phyloP scores from a whole-genome alignment of 2,113 vertebrate genomes.

The Menidia beryllina region DNA sequence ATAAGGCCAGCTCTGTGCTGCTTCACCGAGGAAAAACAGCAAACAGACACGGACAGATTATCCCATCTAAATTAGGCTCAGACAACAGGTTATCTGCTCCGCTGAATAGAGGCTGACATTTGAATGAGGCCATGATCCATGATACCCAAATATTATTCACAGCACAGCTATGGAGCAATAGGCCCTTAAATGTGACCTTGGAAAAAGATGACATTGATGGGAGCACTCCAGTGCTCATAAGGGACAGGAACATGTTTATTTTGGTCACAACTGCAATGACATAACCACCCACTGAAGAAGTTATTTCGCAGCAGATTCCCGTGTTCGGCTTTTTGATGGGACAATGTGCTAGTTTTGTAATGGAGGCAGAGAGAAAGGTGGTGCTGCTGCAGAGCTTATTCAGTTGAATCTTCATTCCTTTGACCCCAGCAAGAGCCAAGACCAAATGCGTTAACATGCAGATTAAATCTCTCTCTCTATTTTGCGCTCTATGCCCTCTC shows the following conservation, averaged over 20 bases:
- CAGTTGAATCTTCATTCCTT: conserved; percentile 23
- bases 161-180: conserved; percentile 34
- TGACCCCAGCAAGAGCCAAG: conserved; percentile 5
- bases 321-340: conserved; percentile 29
- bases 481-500: conserved; percentile 21
- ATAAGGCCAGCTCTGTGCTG: conserved; percentile 70
- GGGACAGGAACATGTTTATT: conserved; percentile 50
- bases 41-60: conserved; percentile 64
- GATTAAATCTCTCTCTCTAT: conserved; percentile 12
- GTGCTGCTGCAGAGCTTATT: conserved; percentile 29
- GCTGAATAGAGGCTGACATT: conserved; percentile 30
- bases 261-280: conserved; percentile 55
- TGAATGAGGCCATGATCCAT: conserved; percentile 21
- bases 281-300: conserved; percentile 24
- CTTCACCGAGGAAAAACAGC: conserved; percentile 67
- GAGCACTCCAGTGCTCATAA: conserved; percentile 26
- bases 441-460: conserved; percentile 16
- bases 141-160: conserved; percentile 28
- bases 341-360: conserved; percentile 44
- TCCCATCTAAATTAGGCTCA: conserved; percentile 49
- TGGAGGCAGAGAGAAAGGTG: neutral
- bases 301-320: conserved; percentile 41
- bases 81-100: conserved; percentile 47
- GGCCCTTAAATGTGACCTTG: conserved; percentile 78
- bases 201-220: conserved; percentile 67